A percentile compares a stretch with the other conserved stretches of the same genome.
phyloP scores from a whole-genome alignment of 2,797 vertebrate species.

The Podarcis lilfordi region DNA sequence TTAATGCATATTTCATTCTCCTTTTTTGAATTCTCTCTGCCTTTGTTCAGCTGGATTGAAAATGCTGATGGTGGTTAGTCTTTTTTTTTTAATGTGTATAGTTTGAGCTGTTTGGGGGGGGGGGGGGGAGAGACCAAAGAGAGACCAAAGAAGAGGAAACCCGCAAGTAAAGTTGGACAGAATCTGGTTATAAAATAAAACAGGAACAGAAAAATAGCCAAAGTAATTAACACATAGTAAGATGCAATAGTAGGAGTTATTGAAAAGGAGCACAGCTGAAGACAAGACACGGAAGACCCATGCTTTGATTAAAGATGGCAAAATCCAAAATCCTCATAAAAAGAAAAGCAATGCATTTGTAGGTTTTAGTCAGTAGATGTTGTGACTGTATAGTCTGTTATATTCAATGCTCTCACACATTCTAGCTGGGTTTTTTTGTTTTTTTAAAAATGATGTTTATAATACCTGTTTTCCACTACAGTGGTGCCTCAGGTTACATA shows the following conservation, averaged over 20 bases:
- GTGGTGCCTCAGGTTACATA: too few species aligned
- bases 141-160: background rate
- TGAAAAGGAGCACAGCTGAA: background rate
- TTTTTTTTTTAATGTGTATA: constrained; percentile 32
- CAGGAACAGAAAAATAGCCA: background rate
- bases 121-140: background rate
- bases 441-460: background rate
- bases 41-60: constrained; percentile 62
- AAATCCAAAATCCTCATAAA: too few species aligned
- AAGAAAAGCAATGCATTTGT: background rate
- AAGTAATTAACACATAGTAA: fast-evolving
- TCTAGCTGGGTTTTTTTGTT: background rate
- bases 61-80: constrained; percentile 36
- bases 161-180: constrained; percentile 16
- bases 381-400: background rate
- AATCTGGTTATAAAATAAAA: constrained; percentile 5
- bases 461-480: background rate
- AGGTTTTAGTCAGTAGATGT: background rate
- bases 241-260: background rate
- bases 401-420: background rate
- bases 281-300: background rate
- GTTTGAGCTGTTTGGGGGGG: background rate
- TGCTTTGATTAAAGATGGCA: too few species aligned
- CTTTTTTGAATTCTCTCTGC: constrained; percentile 58
- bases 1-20: constrained; percentile 64